Base-by-base conservation (phyloP, 2,113 vertebrate species). In the Cryptotis parvus region DNA sequence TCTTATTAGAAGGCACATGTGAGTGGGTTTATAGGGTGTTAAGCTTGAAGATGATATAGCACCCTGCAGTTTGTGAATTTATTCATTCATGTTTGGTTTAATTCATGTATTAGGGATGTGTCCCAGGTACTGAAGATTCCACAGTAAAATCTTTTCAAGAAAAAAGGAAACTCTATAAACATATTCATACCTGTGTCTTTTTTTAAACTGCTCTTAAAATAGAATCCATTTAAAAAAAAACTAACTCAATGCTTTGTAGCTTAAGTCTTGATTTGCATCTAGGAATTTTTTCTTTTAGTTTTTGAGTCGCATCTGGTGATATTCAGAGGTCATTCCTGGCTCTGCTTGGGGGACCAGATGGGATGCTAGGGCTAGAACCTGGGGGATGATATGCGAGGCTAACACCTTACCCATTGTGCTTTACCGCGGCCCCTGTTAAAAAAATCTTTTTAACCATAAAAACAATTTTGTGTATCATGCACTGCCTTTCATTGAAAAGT, bases 401-500 rank as follows among this genome's bases (percentile, higher is more conserved):
- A 49, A 49, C 45, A 49, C 45, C 14, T 9, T 49, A 49, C 43
- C 43, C 5, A 49, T 14, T 10, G 45, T 49, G 9, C 14, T 49
- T 49, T 14, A 49, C 45, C 11, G 6, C 14, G 45, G 45, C 45
- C 45, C 45, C 45, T 84, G 31, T 33, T 76, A 39, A n/a, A 39
- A n/a, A 45, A 52, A 39, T 35, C 78, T 68, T 79, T 65, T 70
- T 79, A 80, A 90, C 10, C 0, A 68, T 43, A 65, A 90, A 89
- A 87, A 39, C 22, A 68, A 7, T 20, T 75, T 65, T 79, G 12
- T 49, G 22, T 43, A 52, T 43, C 12, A 70, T 15, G 3, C 14
- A 69, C 9, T 43, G 49, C 81, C n/a, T 80, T 89, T 92, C 20
- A 65, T 80, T 85, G 37, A 43, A 84, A 88, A 70, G 22, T 41